A percentile compares a stretch with the other conserved stretches of the same genome.
phyloP scores from a whole-genome alignment of 2,888 invertebrate species.

The Sarcophaga rosellei region DNA sequence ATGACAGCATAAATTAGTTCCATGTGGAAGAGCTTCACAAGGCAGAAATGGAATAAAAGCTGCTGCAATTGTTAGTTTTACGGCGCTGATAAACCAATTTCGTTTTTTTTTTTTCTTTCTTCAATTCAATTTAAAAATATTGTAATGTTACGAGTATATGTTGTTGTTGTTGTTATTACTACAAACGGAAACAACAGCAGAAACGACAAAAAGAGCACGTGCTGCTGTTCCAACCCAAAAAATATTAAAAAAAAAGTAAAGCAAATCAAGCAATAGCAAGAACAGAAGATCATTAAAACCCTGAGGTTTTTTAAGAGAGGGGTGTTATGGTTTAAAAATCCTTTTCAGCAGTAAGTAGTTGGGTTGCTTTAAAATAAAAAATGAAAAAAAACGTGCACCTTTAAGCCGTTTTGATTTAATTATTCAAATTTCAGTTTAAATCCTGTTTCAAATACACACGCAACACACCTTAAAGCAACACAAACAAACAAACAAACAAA shows the following conservation, averaged over 20 bases:
- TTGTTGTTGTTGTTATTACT: background rate
- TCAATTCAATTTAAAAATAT: conserved; percentile 4
- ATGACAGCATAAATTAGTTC: conserved; percentile 73
- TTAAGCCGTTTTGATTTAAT: conserved; percentile 61
- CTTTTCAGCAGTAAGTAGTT: background rate
- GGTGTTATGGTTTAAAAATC: conserved; percentile 44
- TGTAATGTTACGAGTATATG: background rate
- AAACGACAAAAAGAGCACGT: conserved; percentile 43
- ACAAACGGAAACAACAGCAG: background rate
- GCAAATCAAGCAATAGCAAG: background rate
- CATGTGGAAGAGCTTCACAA: conserved; percentile 68
- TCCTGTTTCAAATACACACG: conserved; percentile 47
- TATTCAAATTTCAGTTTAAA: conserved; percentile 56
- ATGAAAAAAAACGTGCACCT: conserved; percentile 38
- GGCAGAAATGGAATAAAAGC: conserved; percentile 36
- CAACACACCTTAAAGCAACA: background rate
- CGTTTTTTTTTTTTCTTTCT: background rate
- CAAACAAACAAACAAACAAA: background rate
- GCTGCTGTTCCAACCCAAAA: conserved; percentile 53
- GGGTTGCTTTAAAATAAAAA: background rate
- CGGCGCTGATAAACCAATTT: background rate
- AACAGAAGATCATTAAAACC: conserved; percentile 20
- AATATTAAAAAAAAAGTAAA: background rate
- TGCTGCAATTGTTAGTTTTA: conserved; percentile 8
- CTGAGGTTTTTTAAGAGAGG: conserved; percentile 25